A percentile compares a stretch with the other conserved stretches of the same genome.
Conservation (phyloP, 2,797 vertebrate genomes). For the Anguilla marmorata region DNA sequence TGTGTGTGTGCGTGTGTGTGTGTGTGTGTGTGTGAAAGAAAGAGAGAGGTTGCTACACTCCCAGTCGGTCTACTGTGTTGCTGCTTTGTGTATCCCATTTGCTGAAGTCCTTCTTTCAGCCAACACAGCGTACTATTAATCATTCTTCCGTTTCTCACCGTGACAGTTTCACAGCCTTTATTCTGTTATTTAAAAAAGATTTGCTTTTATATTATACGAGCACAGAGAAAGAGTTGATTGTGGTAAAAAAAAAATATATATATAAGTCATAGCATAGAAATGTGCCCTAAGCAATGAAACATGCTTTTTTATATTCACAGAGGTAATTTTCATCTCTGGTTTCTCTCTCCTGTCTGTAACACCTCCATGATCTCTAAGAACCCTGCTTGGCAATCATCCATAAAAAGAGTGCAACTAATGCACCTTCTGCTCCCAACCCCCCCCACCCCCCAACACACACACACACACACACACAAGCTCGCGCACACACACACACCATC, state of each 20-base stretch:
- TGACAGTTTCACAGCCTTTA: slow-evolving; percentile 26
- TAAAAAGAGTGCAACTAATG: background rate
- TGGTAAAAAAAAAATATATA: background rate
- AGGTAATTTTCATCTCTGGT: slow-evolving; percentile 32
- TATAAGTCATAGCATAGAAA: background rate
- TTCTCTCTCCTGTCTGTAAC: slow-evolving; percentile 27
- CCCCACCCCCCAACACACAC: background rate
- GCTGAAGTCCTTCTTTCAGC: background rate
- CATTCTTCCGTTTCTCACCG: slow-evolving; percentile 25
- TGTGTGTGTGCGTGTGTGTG: slow-evolving; percentile 35
- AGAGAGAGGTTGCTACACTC: background rate
- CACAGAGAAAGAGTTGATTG: slow-evolving; percentile 8
- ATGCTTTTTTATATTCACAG: slow-evolving; percentile 26
- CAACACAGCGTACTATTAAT: background rate
- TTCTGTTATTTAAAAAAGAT: slow-evolving; percentile 33
- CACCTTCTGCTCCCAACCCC: background rate
- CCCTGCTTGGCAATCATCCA: background rate
- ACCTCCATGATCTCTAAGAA: slow-evolving; percentile 8
- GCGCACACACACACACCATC: background rate
- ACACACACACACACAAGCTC: background rate
- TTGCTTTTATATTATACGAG: slow-evolving; percentile 18
- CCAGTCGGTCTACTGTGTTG: background rate
- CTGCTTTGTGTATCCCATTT: background rate
- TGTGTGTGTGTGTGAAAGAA: background rate
- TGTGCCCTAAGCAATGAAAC: slow-evolving; percentile 28